Evolutionary conservation across 2,113 vertebrate species (phyloP), one percentile per base, ranked within the genome.

Genomic region (Lagenorhynchus albirostris): DNA sequence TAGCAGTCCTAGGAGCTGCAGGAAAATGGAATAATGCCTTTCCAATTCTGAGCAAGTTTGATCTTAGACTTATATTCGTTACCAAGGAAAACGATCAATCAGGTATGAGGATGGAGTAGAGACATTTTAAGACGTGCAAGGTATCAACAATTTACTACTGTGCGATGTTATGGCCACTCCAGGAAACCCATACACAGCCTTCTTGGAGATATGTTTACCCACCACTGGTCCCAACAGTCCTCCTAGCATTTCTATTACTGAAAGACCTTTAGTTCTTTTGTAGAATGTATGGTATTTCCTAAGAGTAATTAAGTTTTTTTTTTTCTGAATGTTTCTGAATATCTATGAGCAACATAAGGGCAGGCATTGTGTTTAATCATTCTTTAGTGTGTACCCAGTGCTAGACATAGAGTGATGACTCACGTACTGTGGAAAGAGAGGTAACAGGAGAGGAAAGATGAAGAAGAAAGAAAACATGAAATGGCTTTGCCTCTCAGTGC

Each of bases 401-500:
- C 4, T 33, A 0, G 44, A 31, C 17, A 29, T 4, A 14, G 0
- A 25, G 53, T 20, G 65, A 26, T 18, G 0, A 33, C 4, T 36
- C 63, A 2, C 6, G 14, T 9, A 1, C 1, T 15, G 26, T 18
- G 36, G 18, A 36, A 41, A 67, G 31, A 21, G 60, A 11, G 8
- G 2, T 5, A 17, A 14, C 2, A 25, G 71, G 20, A 80, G 9
- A 44, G 47, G 25, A 20, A 38, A 70, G 53, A 17, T 1, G 11
- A 47, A 18, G 50, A 7, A 60, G 9, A 25, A 41, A 20, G 14
- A n/a, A 38, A 36, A 10, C 15, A 12, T 0, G 2, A 26, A 5
- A 6, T 1, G 1, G 10, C 1, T 23, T 18, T 12, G 31, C 55
- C 17, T 10, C 25, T 63, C 8, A 1, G 10, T 0, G 1, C 77